phyloP scores from a whole-genome alignment of 2,113 vertebrate genomes.

The Ardeotis arabs region DNA sequence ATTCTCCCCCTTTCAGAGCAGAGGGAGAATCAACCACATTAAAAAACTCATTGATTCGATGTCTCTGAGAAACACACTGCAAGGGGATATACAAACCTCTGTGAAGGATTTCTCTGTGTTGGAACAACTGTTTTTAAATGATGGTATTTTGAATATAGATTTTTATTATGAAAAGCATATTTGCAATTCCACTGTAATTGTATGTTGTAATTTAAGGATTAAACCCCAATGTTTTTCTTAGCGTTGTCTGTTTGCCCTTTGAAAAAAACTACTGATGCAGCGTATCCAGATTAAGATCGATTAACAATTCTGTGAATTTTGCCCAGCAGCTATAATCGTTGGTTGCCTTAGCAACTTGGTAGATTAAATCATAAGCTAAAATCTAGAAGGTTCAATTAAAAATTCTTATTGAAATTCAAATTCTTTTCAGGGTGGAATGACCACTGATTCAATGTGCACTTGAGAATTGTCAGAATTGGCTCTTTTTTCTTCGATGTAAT shows the following conservation, averaged over 20 bases:
- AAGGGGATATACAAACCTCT: not conserved
- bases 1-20: not conserved
- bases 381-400: constrained; percentile 64
- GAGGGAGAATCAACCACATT: not conserved
- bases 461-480: not conserved
- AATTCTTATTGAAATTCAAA: constrained; percentile 61
- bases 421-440: constrained; percentile 5
- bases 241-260: not conserved
- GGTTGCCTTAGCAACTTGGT: constrained; percentile 67
- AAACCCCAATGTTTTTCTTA: not conserved
- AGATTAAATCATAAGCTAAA: constrained; percentile 58
- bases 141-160: not conserved
- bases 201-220: not conserved
- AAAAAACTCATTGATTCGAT: constrained; percentile 45
- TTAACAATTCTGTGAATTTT: constrained; percentile 70
- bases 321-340: constrained; percentile 49
- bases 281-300: constrained; percentile 48
- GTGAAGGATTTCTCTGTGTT: not conserved
- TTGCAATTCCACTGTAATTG: not conserved
- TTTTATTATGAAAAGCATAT: not conserved
- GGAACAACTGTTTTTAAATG: not conserved
- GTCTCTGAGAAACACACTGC: not conserved
- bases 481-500: not conserved
- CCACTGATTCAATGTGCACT: not conserved
- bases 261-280: constrained; percentile 26